Base-by-base conservation (phyloP, 2,888 invertebrate species). In the Priocnemis perturbator region DNA sequence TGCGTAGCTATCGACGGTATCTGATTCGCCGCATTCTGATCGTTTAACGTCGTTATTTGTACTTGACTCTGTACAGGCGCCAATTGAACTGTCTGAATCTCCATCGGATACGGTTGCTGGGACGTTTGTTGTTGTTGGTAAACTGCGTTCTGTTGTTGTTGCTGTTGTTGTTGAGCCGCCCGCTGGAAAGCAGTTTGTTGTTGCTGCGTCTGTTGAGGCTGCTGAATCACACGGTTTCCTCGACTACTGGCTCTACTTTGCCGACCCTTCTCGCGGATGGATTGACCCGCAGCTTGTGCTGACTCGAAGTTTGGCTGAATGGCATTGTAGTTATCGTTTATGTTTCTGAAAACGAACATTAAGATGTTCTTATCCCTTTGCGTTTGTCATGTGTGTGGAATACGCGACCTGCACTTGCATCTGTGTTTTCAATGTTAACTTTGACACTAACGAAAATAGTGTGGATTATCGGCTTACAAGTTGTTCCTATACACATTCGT, bases 181-280 rank as follows among this genome's bases (percentile, higher is more conserved):
- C 83, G 79, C 55, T 83, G 82, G 68, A 82, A 85, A 21, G 82
- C 72, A 62, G 69, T 83, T 62, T 83, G 73, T 37, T 90, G 90
- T 59, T 82, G 80, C 26, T 76, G 66, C 67, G 81, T 67, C 37
- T 90, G 90, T 60, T 83, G 83, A 82, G 83, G 84, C 77, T 88
- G 83, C 86, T 88, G 82, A 15, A 79, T 82, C 57, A 83, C 73
- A n/a, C 85, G 83, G 75, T 69, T 82, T 21, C 63, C 52, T 47
- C 84, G 84, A 15, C 70, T 67, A 20, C 82, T 78, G 7, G 83
- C 61, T 75, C 86, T 82, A 20, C 78, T 84, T 44, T 77, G 73
- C 19, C 83, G 80, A 19, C 74, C 67, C 23, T 87, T 88, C 26
- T 85, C 86, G 48, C 82, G 77, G 17, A 78, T 68, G 3, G 78